Evolutionary conservation across 2,113 vertebrate genomes (phyloP).

Genomic region (Brachypodius melanocephalos): DNA sequence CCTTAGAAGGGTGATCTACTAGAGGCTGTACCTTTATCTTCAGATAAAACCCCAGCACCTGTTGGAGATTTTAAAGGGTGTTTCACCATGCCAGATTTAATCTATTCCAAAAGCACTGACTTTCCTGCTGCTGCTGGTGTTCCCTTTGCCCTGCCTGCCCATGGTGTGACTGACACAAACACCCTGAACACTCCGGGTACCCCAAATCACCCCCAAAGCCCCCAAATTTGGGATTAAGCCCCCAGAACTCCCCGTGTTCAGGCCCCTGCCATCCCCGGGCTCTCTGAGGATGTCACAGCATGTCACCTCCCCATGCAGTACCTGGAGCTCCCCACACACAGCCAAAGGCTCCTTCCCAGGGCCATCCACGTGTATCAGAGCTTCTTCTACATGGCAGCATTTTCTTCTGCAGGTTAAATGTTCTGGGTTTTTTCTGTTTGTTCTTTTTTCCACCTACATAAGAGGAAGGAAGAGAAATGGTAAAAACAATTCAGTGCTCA

Average conservation of each 20-base stretch:
- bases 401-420: background rate
- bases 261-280: fast-evolving
- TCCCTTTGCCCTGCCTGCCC: background rate
- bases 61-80: background rate
- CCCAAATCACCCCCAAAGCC: too few species aligned
- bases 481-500: background rate
- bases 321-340: background rate
- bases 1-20: background rate
- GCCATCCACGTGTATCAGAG: fast-evolving
- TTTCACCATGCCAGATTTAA: background rate
- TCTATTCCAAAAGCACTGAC: background rate
- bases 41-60: background rate
- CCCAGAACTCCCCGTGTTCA: too few species aligned
- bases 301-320: too few species aligned
- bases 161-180: fast-evolving
- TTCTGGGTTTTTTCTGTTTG: background rate
- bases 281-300: background rate
- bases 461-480: background rate
- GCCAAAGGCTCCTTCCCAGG: background rate
- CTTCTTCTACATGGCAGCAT: fast-evolving
- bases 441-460: background rate
- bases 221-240: too few species aligned
- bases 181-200: fast-evolving
- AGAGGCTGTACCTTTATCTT: background rate
- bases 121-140: background rate